Base-by-base conservation (phyloP, 2,113 vertebrate species). In the Eublepharis macularius region DNA sequence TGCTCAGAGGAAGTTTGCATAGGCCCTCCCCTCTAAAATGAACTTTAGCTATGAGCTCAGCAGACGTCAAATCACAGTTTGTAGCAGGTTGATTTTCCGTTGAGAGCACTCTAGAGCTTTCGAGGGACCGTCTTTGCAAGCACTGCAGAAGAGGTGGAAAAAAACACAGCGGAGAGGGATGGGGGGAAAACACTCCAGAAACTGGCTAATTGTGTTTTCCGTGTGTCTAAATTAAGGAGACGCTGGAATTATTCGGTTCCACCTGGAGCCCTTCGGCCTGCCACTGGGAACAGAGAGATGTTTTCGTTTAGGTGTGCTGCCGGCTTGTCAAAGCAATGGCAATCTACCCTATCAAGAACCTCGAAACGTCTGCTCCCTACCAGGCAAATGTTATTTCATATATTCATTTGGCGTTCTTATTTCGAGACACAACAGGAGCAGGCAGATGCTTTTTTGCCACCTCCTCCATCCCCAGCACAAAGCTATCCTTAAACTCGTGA, bases 131-230 rank as follows among this genome's bases (percentile, higher is more conserved):
- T n/a, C 63, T 17, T 45, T 41, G 41, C 9, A 77, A 92, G 75
- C 80, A 87, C 2, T 66, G 6, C 11, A 14, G 45, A 86, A 84
- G 84, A 86, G 76, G 54, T 60, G 3, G 2, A 57, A 17, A 21
- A 57, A 57, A 21, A 57, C 54, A 57, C 73, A 72, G 63, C n/a
- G 57, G 82, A 65, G 13, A 12, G 81, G 11, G 47, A 19, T 7
- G 7, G 41, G 24, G 39, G 16, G 11, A 57, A 60, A 0, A 29
- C 11, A 54, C 24, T 78, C 11, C 29, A 0, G 0, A 0, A 1
- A 86, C 65, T 47, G 43, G 41, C 81, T 78, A 81, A 34, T 75
- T 79, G 32, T 78, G 54, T 69, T 34, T 16, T 43, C 39, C 76
- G 21, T 6, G 29, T 34, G 32, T 34, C 34, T 84, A 5, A 41